Conservation (phyloP, 2,888 invertebrate genomes). For the Invenusta paracnida region DNA sequence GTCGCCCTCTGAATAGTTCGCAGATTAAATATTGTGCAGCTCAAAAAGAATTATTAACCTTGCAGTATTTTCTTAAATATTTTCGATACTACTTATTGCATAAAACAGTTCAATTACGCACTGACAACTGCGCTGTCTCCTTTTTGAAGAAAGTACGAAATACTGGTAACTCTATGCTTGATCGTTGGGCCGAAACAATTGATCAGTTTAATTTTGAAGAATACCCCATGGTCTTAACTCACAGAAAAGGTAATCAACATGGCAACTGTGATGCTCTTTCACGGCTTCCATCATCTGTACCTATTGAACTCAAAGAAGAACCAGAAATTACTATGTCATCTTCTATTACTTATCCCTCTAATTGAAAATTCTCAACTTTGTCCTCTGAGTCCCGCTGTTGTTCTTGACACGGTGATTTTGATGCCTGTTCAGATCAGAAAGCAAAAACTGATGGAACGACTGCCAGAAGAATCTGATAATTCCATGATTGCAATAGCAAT, state of each 20-base stretch:
- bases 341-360: not conserved
- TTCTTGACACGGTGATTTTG: not conserved
- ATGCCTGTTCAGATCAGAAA: not conserved
- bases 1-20: not conserved
- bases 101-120: no score
- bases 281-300: not conserved
- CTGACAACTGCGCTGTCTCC: not conserved
- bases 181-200: not conserved
- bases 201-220: not conserved
- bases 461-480: not conserved
- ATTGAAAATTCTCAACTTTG: no score
- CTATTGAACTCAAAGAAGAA: not conserved
- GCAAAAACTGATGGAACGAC: not conserved
- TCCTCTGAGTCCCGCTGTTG: no score
- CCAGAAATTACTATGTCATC: not conserved
- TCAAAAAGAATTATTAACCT: not conserved
- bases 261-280: not conserved
- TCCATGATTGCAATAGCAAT: not conserved
- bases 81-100: no score
- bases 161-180: not conserved
- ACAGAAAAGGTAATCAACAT: not conserved
- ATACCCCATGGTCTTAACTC: not conserved
- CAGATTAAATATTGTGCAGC: not conserved
- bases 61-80: no score
- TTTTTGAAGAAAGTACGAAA: not conserved